Conservation (phyloP, 2,888 invertebrate genomes). For the Tenthredo amoena region DNA sequence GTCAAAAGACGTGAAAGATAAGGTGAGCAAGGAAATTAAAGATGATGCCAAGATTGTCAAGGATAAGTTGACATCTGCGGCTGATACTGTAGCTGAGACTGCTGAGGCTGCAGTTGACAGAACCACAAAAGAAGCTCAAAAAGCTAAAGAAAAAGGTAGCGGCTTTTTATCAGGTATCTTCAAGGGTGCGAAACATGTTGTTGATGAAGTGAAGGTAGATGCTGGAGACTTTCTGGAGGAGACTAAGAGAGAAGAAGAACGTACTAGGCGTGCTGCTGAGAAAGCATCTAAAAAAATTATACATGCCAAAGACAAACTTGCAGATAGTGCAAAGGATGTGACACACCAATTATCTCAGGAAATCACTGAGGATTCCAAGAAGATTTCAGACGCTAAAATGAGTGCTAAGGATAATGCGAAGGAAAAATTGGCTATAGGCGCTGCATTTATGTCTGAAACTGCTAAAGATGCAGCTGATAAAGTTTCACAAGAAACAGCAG, state of each 20-base stretch:
- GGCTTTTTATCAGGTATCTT: constrained; percentile 65
- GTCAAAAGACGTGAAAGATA: constrained; percentile 49
- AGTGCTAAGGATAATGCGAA: constrained; percentile 56
- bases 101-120: constrained; percentile 53
- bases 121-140: constrained; percentile 60
- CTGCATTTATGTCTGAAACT: constrained; percentile 34
- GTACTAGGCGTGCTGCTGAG: constrained; percentile 51
- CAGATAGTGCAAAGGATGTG: constrained; percentile 42
- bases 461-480: constrained; percentile 49
- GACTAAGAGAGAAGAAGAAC: constrained; percentile 60
- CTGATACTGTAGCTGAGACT: constrained; percentile 52
- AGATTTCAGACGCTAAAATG: constrained; percentile 55
- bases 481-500: constrained; percentile 52
- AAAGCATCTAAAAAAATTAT: constrained; percentile 48
- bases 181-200: constrained; percentile 67
- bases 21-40: constrained; percentile 58
- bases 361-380: constrained; percentile 42
- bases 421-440: constrained; percentile 53
- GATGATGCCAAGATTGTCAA: constrained; percentile 58
- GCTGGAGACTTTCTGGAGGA: constrained; percentile 63
- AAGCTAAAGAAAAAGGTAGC: constrained; percentile 56
- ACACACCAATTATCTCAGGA: constrained; percentile 44
- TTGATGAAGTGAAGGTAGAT: constrained; percentile 63
- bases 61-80: constrained; percentile 46
- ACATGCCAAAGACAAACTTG: constrained; percentile 17